These are phyloP conservation scores for Galagoides demidoff DNA, from an alignment of 2,797 vertebrate species.

Conservation along the genomic window DNA sequence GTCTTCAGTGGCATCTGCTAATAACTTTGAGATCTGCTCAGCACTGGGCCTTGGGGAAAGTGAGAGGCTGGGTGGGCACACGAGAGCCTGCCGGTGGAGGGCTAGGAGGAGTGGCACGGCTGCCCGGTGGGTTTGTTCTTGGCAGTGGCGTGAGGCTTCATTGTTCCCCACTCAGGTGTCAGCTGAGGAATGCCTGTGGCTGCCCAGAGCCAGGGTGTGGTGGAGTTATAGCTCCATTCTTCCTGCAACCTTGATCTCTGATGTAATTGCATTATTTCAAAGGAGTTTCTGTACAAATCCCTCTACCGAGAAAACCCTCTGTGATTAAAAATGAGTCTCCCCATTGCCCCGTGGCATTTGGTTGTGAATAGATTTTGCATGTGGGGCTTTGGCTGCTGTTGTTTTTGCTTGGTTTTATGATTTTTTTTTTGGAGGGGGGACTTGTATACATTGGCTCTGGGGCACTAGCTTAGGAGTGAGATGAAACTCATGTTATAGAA, in stretches of 20 bases:
- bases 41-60: not conserved
- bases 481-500: not conserved
- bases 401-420: not conserved
- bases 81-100: rapidly evolving
- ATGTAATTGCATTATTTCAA: constrained; percentile 50
- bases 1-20: not conserved
- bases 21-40: not conserved
- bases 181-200: not conserved
- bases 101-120: rapidly evolving
- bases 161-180: not conserved
- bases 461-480: not conserved
- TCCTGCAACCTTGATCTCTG: constrained; percentile 57
- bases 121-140: not conserved
- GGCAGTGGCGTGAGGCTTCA: rapidly evolving
- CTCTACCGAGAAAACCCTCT: not conserved
- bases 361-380: not conserved
- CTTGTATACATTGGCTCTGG: not conserved
- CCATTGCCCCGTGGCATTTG: not conserved
- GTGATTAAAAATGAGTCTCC: constrained; percentile 53
- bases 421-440: not conserved
- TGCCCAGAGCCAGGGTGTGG: not conserved
- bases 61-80: not conserved
- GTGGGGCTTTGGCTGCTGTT: not conserved
- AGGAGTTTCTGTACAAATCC: constrained; percentile 51
- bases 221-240: constrained; percentile 31